Percentiles rank a stretch among this genome's conserved stretches.
Conservation (phyloP, 2,888 invertebrate genomes). For the Aphodius sticticus region DNA sequence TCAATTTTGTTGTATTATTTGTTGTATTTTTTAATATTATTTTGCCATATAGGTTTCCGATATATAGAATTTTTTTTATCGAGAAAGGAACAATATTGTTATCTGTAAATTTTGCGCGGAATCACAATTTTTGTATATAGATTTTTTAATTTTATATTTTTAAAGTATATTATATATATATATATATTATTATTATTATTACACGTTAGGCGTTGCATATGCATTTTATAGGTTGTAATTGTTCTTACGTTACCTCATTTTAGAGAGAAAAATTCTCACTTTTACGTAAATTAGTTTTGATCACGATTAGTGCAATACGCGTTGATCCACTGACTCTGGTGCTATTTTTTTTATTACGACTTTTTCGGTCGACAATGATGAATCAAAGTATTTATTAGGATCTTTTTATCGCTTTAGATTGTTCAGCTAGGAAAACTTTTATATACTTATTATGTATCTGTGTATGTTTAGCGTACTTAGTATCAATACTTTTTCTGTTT, state of each 20-base stretch:
- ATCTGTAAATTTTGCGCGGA: neutral
- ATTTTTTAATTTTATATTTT: slow-evolving; percentile 4
- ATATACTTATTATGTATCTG: neutral
- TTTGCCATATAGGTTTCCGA: slow-evolving; percentile 4
- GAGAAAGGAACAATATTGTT: no score
- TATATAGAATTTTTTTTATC: neutral
- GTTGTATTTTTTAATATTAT: neutral
- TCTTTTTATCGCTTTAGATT: neutral
- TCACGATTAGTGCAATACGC: neutral
- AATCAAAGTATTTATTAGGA: slow-evolving; percentile 11
- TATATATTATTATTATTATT: neutral
- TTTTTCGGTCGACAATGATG: neutral
- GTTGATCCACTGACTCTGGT: neutral
- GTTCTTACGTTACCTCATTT: neutral
- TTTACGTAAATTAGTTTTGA: neutral
- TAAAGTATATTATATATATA: neutral
- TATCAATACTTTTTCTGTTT: neutral
- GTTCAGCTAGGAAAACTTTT: neutral
- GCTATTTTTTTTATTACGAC: neutral
- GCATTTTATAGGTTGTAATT: neutral
- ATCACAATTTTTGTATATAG: neutral
- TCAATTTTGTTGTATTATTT: slow-evolving; percentile 4
- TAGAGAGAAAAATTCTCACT: neutral
- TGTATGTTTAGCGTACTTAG: neutral
- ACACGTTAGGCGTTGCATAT: neutral